phyloP scores from a whole-genome alignment of 2,888 invertebrate species.

The Dryomyza anilis region DNA sequence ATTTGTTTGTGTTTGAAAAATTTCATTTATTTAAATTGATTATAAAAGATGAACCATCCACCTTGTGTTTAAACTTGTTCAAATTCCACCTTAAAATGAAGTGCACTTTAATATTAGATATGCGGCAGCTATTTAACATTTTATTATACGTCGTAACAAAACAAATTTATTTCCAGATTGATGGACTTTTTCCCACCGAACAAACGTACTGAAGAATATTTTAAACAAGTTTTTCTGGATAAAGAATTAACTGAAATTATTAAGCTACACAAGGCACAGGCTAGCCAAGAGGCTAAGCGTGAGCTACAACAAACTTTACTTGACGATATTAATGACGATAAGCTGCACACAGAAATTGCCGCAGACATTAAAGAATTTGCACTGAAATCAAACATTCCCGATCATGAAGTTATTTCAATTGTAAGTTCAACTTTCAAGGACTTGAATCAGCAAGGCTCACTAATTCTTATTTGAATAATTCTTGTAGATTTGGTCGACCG shows the following conservation, averaged over 20 bases:
- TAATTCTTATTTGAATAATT: conserved; percentile 1
- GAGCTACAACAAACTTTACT: conserved; percentile 79
- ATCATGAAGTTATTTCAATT: conserved; percentile 87
- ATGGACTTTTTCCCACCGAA: conserved; percentile 94
- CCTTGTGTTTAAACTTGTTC: neutral
- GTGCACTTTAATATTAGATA: neutral
- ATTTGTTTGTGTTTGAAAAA: conserved; percentile 50
- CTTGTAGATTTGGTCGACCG: conserved; percentile 85
- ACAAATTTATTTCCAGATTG: conserved; percentile 66
- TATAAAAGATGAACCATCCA: no score
- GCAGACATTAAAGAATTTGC: conserved; percentile 86
- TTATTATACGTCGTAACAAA: no score
- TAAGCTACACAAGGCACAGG: conserved; percentile 80
- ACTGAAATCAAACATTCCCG: conserved; percentile 80
- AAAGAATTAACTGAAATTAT: conserved; percentile 82
- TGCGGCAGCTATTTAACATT: no score
- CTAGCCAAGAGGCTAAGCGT: conserved; percentile 82
- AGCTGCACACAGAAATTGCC: conserved; percentile 84
- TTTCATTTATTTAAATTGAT: neutral
- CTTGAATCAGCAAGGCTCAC: neutral
- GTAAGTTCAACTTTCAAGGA: conserved; percentile 62
- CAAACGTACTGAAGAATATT: conserved; percentile 88
- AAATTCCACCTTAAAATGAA: neutral
- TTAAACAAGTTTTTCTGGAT: conserved; percentile 79
- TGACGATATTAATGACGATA: conserved; percentile 86